Percentiles rank a stretch among this genome's conserved stretches.
Conservation (phyloP, 1,140 invertebrate species). For the Calosoma granatense region DNA sequence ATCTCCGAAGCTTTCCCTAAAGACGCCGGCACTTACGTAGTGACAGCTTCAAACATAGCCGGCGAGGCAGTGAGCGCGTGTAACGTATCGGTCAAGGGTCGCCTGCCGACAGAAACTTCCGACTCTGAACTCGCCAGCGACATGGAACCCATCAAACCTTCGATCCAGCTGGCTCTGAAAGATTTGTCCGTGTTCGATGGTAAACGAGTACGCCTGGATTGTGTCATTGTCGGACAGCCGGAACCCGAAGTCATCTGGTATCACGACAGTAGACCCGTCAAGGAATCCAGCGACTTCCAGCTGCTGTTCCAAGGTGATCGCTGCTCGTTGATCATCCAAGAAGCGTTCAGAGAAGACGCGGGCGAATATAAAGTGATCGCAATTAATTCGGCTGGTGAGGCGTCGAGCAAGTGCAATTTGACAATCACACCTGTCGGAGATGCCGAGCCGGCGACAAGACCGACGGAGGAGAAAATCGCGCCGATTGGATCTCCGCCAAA, state of each 20-base stretch:
- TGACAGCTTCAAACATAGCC: constrained; percentile 51
- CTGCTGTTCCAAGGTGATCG: constrained; percentile 70
- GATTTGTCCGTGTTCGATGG: constrained; percentile 62
- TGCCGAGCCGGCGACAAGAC: constrained; percentile 25
- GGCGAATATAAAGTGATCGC: constrained; percentile 74
- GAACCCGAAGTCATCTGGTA: constrained; percentile 86
- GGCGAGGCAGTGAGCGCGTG: constrained; percentile 53
- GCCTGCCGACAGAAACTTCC: constrained; percentile 58
- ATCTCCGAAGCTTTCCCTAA: constrained; percentile 59
- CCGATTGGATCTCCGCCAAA: constrained; percentile 44
- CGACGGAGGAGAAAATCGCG: constrained; percentile 29
- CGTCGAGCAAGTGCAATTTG: constrained; percentile 60
- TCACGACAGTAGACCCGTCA: constrained; percentile 71
- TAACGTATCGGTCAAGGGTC: constrained; percentile 58
- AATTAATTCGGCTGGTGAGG: constrained; percentile 68
- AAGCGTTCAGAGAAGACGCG: constrained; percentile 62
- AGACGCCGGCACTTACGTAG: constrained; percentile 57
- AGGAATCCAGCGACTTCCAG: constrained; percentile 74
- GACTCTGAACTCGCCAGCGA: constrained; percentile 61
- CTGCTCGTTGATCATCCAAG: constrained; percentile 67
- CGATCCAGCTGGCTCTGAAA: constrained; percentile 59
- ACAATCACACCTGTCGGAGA: constrained; percentile 36
- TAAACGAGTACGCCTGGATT: constrained; percentile 58
- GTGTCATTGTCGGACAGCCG: constrained; percentile 73
- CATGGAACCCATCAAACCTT: constrained; percentile 59